A percentile compares a stretch with the other conserved stretches of the same genome.
These are phyloP conservation scores for Salvelinus namaycush DNA, from an alignment of 2,113 vertebrate genomes.

Conservation along the genomic window DNA sequence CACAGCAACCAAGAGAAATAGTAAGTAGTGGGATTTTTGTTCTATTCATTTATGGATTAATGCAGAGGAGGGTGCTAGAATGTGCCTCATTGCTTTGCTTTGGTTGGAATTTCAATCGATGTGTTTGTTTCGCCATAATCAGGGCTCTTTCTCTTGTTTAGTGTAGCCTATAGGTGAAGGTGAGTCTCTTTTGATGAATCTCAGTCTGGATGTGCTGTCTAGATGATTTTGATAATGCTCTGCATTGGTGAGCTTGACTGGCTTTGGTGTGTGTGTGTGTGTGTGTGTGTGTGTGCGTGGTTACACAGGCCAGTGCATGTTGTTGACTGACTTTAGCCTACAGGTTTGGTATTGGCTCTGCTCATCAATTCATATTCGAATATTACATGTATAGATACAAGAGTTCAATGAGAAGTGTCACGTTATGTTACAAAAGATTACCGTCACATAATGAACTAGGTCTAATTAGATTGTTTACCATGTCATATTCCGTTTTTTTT, in stretches of 20 bases:
- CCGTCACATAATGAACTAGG: no score
- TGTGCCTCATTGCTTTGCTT: slow-evolving; percentile 17
- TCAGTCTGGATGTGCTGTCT: not conserved
- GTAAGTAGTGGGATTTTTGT: slow-evolving; percentile 85
- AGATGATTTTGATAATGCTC: slow-evolving; percentile 27
- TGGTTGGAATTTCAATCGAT: slow-evolving; percentile 53
- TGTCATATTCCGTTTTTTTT: no score
- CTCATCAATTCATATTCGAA: not conserved
- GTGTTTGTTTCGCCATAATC: slow-evolving; percentile 54
- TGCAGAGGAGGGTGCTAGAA: slow-evolving; percentile 10
- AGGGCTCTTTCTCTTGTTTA: slow-evolving; percentile 28
- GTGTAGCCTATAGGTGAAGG: slow-evolving; percentile 28
- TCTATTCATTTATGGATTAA: slow-evolving; percentile 17
- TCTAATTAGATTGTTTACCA: no score
- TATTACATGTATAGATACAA: not conserved
- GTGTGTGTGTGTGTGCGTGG: slow-evolving; percentile 47
- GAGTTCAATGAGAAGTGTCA: not conserved
- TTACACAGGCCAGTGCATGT: slow-evolving; percentile 1
- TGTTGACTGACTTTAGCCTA: not conserved
- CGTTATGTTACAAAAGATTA: no score
- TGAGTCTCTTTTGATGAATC: not conserved
- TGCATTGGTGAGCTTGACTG: slow-evolving; percentile 10
- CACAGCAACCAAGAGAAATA: slow-evolving; percentile 99
- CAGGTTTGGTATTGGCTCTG: not conserved
- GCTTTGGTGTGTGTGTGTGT: slow-evolving; percentile 23